Evolutionary conservation across 2,113 vertebrate species (phyloP), one percentile per base, ranked within the genome.

Genomic region (Ophiodon elongatus): DNA sequence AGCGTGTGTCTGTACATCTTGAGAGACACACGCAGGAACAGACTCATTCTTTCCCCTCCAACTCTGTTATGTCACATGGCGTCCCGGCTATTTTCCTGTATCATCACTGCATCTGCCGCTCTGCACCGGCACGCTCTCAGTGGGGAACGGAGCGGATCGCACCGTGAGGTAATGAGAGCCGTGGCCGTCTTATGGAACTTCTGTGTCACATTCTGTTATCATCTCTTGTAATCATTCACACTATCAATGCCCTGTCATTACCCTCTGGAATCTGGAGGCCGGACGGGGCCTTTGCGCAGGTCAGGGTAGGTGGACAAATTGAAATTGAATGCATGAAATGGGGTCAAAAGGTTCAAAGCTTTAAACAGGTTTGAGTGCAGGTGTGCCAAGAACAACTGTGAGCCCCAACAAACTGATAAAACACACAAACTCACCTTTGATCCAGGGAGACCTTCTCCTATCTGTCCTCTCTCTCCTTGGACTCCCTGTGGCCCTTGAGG

Each of bases 401-500:
- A 56, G 52, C 50, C 43, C 33, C 23, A 19, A 41, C 23, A 88
- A 65, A 15, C 39, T 13, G 27, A 39, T 54, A 37, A 65, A 82
- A 86, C 5, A 67, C 21, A 11, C 1, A 19, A 60, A 75, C 87
- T 68, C 94, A 98, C 97, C 96, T 98, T 98, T 80, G 96, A 85
- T 85, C 97, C 97, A 79, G 96, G 97, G 29, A 96, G 91, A 23
- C 97, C 97, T 92, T 98, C 97, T 89, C 97, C 97, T 59, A 91
- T 79, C 2, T 72, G 86, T 29, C 97, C 97, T 88, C 96, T 96
- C 90, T 97, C 97, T 91, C 97, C 97, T 90, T 94, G 96, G 86
- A 95, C 68, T 70, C 97, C 97, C 88, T 97, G 97, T 82, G 95
- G 95, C 92, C 97, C 97, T 92, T 96, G 97, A 93, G 96, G 94